Conservation (phyloP, 2,113 vertebrate genomes). For the Tricholaema leucomelas region DNA sequence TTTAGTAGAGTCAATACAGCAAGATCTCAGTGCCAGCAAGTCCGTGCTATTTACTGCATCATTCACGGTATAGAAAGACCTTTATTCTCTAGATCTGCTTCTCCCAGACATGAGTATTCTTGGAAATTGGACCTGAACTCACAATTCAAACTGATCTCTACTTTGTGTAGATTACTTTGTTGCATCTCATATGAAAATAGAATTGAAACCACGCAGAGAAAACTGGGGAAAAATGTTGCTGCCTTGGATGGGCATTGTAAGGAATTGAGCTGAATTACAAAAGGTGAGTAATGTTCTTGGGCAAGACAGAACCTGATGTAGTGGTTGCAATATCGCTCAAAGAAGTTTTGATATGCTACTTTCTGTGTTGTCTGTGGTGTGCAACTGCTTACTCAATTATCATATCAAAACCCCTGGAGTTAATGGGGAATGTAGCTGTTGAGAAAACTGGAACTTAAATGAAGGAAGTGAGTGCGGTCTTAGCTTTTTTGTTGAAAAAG, state of each 20-base stretch:
- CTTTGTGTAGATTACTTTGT: background rate
- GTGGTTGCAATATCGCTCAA: background rate
- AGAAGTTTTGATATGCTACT: background rate
- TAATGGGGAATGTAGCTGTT: background rate
- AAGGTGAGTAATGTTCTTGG: background rate
- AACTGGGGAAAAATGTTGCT: background rate
- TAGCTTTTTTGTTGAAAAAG: background rate
- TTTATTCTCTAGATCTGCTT: background rate
- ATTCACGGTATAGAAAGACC: background rate
- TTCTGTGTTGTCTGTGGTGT: background rate
- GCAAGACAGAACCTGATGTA: slow-evolving; percentile 38
- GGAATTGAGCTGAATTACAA: background rate
- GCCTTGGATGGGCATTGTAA: background rate
- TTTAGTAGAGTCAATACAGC: background rate
- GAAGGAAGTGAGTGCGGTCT: background rate
- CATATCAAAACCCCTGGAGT: background rate
- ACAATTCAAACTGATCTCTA: background rate
- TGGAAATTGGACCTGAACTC: accelerated
- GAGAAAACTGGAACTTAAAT: background rate
- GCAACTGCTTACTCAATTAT: background rate
- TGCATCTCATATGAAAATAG: background rate
- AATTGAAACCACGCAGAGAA: background rate
- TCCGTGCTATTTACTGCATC: background rate
- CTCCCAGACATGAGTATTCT: background rate
- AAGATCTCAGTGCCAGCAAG: background rate